A percentile compares a stretch with the other conserved stretches of the same genome.
These are phyloP conservation scores for Talpa occidentalis DNA, from an alignment of 2,113 vertebrate species.

Conservation along the genomic window DNA sequence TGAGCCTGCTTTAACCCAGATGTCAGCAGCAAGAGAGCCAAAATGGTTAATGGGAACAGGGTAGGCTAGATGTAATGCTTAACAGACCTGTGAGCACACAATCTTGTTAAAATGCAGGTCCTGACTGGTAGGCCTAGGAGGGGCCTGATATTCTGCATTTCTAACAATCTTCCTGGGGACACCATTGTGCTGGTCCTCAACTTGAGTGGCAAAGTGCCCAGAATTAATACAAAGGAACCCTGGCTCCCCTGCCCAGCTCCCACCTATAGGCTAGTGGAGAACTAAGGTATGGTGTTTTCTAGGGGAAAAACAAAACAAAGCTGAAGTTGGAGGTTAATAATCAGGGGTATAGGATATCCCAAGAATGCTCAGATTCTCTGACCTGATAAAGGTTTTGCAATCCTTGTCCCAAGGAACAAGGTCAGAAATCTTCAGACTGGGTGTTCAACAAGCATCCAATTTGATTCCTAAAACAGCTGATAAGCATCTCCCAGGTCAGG, in stretches of 20 bases:
- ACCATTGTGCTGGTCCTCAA: not conserved
- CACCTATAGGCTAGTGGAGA: not conserved
- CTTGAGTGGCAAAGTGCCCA: not conserved
- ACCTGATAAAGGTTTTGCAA: not conserved
- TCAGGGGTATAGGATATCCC: not conserved
- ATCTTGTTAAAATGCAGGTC: not conserved
- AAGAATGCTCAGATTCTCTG: slow-evolving; percentile 20
- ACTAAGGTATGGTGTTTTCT: not conserved
- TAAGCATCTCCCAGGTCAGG: not conserved
- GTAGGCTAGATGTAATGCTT: not conserved
- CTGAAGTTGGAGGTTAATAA: not conserved
- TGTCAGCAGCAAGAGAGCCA: not conserved
- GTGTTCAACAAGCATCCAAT: not conserved
- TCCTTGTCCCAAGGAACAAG: not conserved
- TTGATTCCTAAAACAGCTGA: not conserved
- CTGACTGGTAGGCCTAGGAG: not conserved
- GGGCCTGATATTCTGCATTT: not conserved
- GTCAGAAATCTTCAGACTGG: not conserved
- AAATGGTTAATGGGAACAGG: not conserved
- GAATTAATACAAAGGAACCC: not conserved
- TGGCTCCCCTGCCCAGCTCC: not conserved
- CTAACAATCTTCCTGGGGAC: not conserved
- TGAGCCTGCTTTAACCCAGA: not conserved
- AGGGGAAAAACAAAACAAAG: not conserved
- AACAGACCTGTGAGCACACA: not conserved